Evolutionary conservation across 2,797 vertebrate species (phyloP).

Genomic region (Oophaga sylvatica): DNA sequence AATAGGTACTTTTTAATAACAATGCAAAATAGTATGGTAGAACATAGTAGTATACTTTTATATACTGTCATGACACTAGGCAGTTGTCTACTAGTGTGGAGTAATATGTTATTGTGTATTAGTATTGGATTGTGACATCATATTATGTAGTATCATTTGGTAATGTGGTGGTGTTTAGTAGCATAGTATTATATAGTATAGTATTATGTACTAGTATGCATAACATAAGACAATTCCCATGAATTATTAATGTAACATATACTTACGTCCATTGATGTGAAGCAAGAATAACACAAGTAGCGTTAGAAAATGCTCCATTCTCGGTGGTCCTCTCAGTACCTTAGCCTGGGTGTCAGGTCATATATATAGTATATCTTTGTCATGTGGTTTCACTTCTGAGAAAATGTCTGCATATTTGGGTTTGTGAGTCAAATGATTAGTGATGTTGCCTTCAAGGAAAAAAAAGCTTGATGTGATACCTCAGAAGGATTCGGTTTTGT

Average conservation of each 20-base stretch:
- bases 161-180: background rate
- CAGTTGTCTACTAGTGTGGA: no score
- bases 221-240: background rate
- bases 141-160: no score
- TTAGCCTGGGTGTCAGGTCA: background rate
- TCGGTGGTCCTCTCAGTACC: background rate
- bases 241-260: background rate
- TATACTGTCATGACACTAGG: no score
- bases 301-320: background rate
- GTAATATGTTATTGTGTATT: no score
- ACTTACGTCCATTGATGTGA: slow-evolving; percentile 30
- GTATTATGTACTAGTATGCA: background rate
- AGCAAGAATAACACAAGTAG: background rate
- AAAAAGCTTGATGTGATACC: no score
- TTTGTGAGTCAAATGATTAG: background rate
- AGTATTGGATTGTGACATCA: no score
- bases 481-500: no score
- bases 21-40: no score
- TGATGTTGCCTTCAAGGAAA: no score
- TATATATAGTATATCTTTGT: background rate
- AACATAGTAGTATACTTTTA: no score
- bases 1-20: no score
- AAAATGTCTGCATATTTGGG: background rate
- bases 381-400: slow-evolving; percentile 31
- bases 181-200: background rate